Evolutionary conservation across 2,888 invertebrate genomes (phyloP).

Genomic region (Amitus sp.): DNA sequence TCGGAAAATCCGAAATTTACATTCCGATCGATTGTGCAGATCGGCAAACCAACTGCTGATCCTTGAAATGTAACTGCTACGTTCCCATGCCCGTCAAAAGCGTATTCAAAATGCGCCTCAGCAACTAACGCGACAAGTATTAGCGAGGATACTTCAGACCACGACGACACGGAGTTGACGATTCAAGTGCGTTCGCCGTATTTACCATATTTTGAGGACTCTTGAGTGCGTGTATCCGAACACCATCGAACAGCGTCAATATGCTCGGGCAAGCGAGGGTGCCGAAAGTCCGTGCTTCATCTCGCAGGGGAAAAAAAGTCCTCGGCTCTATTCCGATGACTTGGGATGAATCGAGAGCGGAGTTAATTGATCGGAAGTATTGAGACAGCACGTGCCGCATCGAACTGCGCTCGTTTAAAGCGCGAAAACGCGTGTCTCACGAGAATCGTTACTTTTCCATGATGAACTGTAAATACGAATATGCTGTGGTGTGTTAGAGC

Average conservation of each 20-base stretch:
- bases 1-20: not conserved
- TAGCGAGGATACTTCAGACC: slow-evolving; percentile 34
- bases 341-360: slow-evolving; percentile 51
- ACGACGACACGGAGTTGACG: slow-evolving; percentile 10
- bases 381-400: slow-evolving; percentile 62
- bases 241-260: slow-evolving; percentile 59
- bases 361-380: slow-evolving; percentile 66
- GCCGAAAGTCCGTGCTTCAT: slow-evolving; percentile 40
- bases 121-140: slow-evolving; percentile 51
- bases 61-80: slow-evolving; percentile 13
- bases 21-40: not conserved
- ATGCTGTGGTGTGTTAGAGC: not conserved
- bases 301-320: slow-evolving; percentile 34
- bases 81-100: slow-evolving; percentile 60
- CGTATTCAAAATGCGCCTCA: slow-evolving; percentile 16
- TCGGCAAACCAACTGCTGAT: slow-evolving; percentile 1
- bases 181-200: slow-evolving; percentile 46
- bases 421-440: slow-evolving; percentile 4
- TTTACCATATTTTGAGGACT: slow-evolving; percentile 52
- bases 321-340: slow-evolving; percentile 26
- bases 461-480: not conserved
- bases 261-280: slow-evolving; percentile 55
- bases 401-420: slow-evolving; percentile 19
- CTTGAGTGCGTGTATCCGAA: slow-evolving; percentile 50
- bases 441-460: slow-evolving; percentile 7